Base-by-base conservation (phyloP, 2,888 invertebrate genomes). In the Plagiodera versicolora region DNA sequence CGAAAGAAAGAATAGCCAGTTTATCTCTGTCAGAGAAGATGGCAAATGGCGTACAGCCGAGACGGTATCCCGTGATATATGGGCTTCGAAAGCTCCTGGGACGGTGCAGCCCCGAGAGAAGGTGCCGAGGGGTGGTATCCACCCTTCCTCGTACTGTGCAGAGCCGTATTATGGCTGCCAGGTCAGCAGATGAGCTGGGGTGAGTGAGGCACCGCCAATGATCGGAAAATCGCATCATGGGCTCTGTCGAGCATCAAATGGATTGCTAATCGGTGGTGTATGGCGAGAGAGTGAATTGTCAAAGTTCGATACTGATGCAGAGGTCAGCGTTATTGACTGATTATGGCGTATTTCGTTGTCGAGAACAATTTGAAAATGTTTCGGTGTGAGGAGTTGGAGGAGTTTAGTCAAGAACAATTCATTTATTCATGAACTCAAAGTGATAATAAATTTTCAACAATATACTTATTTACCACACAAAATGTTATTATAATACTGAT, bases 121-220 rank as follows among this genome's bases (percentile, higher is more conserved):
- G 69, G 68, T 69, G 70, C 67, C 60, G 60, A 56, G 60, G 69
- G 61, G 67, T 64, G 66, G 67, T 67, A 45, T 24, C 47, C 51
- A 20, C 35, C 18, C 59, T 63, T 70, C 69, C 68, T n/a, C n/a
- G n/a, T n/a, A n/a, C n/a, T n/a, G 69, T 69, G 69, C 72, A 69
- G 74, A 71, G 69, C 71, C 70, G 72, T 70, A 72, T 72, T 75
- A 74, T 74, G 74, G 75, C 72, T 71, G 75, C 74, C 69, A 70
- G 74, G 74, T 75, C 75, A 74, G 74, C 75, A 72, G 18, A n/a
- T 14, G n/a, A 39, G 10, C 19, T 18, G 67, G 67, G 68, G 70
- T 72, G 71, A n/a, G 61, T 63, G 54, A 67, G 74, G 74, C 66
- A 67, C 65, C 65, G 59, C 48, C 59, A 63, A 63, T 58, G 55